Percentiles rank a stretch among this genome's conserved stretches.
Conservation (phyloP, 2,888 invertebrate genomes). For the Phasia obesa region DNA sequence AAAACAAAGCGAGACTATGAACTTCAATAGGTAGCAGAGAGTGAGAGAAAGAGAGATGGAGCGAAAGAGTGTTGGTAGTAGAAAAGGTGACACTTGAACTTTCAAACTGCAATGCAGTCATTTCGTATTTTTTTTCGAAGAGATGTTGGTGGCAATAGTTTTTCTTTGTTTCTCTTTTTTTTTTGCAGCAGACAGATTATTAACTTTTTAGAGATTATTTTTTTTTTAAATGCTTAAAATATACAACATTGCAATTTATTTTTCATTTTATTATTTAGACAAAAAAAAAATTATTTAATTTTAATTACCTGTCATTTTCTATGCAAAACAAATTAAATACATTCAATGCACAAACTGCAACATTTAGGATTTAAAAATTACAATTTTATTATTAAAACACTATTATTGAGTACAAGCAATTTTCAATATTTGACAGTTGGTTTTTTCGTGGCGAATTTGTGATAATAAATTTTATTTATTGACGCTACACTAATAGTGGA, state of each 20-base stretch:
- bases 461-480: background rate
- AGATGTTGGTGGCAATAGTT: background rate
- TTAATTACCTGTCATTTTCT: constrained; percentile 69
- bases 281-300: constrained; percentile 2
- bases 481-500: no score
- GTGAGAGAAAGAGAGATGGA: no score
- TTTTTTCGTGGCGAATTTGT: constrained; percentile 12
- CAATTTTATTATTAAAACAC: constrained; percentile 44
- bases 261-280: background rate
- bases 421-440: constrained; percentile 44
- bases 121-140: constrained; percentile 1
- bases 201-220: background rate
- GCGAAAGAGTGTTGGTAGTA: background rate
- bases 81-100: background rate
- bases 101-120: background rate
- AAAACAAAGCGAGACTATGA: background rate
- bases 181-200: background rate
- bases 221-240: background rate
- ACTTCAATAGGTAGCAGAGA: constrained; percentile 5
- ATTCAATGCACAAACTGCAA: constrained; percentile 15
- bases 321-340: constrained; percentile 44
- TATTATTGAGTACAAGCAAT: constrained; percentile 26
- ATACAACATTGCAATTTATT: background rate
- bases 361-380: constrained; percentile 11
- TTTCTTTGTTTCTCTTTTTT: background rate